Evolutionary conservation across 2,888 invertebrate species (phyloP).

Genomic region (Oscheius sp.): DNA sequence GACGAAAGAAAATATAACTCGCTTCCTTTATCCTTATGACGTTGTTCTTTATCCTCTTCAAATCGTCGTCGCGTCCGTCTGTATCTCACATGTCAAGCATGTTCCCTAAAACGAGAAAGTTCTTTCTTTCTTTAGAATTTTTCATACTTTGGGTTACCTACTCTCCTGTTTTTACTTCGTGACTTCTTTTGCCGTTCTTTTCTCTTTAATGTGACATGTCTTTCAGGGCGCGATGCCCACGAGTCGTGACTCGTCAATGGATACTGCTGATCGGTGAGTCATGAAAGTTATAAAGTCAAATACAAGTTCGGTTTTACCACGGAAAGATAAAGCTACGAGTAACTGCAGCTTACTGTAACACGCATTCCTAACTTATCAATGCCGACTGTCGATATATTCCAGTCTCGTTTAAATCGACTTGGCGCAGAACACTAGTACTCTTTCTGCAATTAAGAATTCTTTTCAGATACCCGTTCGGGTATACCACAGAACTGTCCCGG

Average conservation of each 20-base stretch:
- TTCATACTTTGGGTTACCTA: background rate
- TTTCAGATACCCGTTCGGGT: constrained; percentile 70
- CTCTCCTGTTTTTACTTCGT: background rate
- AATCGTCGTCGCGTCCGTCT: no score
- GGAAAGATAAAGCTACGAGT: no score
- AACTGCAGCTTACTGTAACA: no score
- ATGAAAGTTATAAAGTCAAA: no score
- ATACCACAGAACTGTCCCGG: constrained; percentile 68
- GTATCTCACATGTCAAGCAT: no score
- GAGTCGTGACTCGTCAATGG: constrained; percentile 69
- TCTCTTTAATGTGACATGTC: background rate
- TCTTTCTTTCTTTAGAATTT: background rate
- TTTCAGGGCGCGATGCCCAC: constrained; percentile 40
- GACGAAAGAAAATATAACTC: background rate
- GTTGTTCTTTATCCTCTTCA: no score
- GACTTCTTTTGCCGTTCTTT: background rate
- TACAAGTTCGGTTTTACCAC: no score
- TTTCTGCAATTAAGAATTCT: background rate
- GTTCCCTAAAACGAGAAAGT: no score
- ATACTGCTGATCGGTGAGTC: constrained; percentile 50
- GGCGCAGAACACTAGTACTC: background rate
- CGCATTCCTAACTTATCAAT: no score
- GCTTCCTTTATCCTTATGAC: background rate
- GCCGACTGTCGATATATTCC: no score
- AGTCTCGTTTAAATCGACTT: no score